Percentiles rank a stretch among this genome's conserved stretches.
Evolutionary conservation across 2,888 invertebrate genomes (phyloP).

Genomic region (Melieria omissa): DNA sequence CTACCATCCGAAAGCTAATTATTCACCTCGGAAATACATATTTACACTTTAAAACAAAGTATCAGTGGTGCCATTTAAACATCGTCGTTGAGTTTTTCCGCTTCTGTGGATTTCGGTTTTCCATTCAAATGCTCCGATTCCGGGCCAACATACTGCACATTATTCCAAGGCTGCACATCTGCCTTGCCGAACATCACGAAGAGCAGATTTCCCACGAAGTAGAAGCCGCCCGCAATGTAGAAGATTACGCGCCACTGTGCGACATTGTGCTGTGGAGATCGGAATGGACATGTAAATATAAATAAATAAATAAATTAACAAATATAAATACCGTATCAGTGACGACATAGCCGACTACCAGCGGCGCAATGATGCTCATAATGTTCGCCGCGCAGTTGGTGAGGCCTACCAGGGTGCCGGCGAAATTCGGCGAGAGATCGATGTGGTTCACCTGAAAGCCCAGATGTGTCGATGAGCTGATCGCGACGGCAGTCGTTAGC

Average conservation of each 20-base stretch:
- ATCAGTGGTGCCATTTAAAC: too few species aligned
- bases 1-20: too few species aligned
- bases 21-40: too few species aligned
- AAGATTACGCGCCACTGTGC: slow-evolving; percentile 81
- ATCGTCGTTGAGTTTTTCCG: too few species aligned
- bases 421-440: slow-evolving; percentile 85
- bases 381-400: slow-evolving; percentile 82
- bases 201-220: slow-evolving; percentile 75
- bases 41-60: too few species aligned
- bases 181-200: slow-evolving; percentile 78
- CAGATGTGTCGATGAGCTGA: slow-evolving; percentile 79
- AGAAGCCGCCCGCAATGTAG: slow-evolving; percentile 77
- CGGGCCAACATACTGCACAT: slow-evolving; percentile 56
- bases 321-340: slow-evolving; percentile 72
- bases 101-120: neutral
- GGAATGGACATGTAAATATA: neutral
- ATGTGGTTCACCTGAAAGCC: slow-evolving; percentile 87
- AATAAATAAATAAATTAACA: slow-evolving; percentile 22
- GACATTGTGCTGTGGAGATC: slow-evolving; percentile 62
- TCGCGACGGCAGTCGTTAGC: slow-evolving; percentile 78
- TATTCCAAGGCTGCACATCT: slow-evolving; percentile 73
- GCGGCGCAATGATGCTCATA: slow-evolving; percentile 82
- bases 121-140: neutral
- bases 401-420: slow-evolving; percentile 84
- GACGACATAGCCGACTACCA: slow-evolving; percentile 77